Percentiles rank a stretch among this genome's conserved stretches.
These are phyloP conservation scores for Trichogramma dendrolimi DNA, from an alignment of 2,888 invertebrate genomes.

Conservation along the genomic window DNA sequence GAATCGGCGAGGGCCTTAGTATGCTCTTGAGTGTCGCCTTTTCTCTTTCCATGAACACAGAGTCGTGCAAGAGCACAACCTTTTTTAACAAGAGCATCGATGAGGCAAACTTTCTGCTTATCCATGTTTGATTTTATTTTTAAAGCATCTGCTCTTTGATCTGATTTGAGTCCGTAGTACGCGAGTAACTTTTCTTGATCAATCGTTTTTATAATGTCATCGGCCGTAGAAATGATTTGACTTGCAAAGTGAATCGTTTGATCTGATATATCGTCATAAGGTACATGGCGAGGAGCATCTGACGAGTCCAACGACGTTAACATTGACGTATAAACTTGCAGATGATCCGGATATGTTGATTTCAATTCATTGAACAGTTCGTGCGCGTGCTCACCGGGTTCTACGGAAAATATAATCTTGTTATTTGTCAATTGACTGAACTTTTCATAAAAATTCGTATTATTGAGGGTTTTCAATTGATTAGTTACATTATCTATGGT, in stretches of 20 bases:
- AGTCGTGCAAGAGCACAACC: constrained; percentile 70
- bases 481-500: too few relatives aligned
- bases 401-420: constrained; percentile 27
- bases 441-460: neutral
- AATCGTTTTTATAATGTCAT: constrained; percentile 67
- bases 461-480: too few relatives aligned
- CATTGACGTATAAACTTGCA: constrained; percentile 75
- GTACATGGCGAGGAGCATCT: constrained; percentile 53
- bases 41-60: constrained; percentile 48
- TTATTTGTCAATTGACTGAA: constrained; percentile 1
- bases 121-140: constrained; percentile 85
- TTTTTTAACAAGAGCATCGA: constrained; percentile 76
- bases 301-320: constrained; percentile 71
- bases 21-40: constrained; percentile 42
- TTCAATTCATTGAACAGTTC: constrained; percentile 72
- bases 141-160: constrained; percentile 74
- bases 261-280: constrained; percentile 48
- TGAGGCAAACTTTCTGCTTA: constrained; percentile 71
- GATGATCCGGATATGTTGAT: constrained; percentile 68
- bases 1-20: constrained; percentile 55
- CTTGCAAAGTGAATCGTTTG: constrained; percentile 46
- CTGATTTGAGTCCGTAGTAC: constrained; percentile 79
- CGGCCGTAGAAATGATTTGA: constrained; percentile 61
- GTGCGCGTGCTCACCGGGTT: constrained; percentile 65
- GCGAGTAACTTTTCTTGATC: constrained; percentile 76